Base-by-base conservation (phyloP, 2,888 invertebrate genomes). In the Agapostemon virescens region DNA sequence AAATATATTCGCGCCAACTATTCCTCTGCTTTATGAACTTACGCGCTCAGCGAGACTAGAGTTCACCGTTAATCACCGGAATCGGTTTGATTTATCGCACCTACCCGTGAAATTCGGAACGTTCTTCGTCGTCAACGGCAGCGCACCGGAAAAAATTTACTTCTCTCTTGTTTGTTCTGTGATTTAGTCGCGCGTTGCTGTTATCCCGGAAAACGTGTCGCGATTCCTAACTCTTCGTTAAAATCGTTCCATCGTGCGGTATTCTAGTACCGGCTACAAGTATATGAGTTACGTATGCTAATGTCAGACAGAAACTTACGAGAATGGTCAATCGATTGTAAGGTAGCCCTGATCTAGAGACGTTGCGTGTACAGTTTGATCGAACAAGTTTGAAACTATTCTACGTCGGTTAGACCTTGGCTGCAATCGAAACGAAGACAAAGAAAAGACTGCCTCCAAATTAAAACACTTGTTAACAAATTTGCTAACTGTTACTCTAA, bases 301-400 rank as follows among this genome's bases (percentile, higher is more conserved):
- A 55, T 17, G 55, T 26, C 55, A 55, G 17, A n/a, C 30, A 26
- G 26, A 17, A 55, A 55, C 55, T 55, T 55, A 7, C 26, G 23
- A 15, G 2, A 3, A 23, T 55, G 17, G 26, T 26, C 26, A 30
- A 55, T 55, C 55, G 55, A 55, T 55, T 55, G 30, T 26, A 55
- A 55, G 26, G 15, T 26, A 26, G 55, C 55, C 55, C 55, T 55
- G 55, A 55, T 55, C 30, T 55, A 55, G 55, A 55, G 55, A 55
- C 26, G 17, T 17, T 2, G 55, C 15, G 26, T 15, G 26, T 26
- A 26, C 17, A 55, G 26, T 26, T 55, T 26, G 26, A 26, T 55
- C 55, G 55, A 23, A 7, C 7, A 55, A 55, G 55, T 26, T 55
- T 17, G 15, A 26, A 55, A 17, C 55, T 55, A 26, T 55, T 55